Evolutionary conservation across 2,113 vertebrate genomes (phyloP).

Genomic region (Caranx ignobilis): DNA sequence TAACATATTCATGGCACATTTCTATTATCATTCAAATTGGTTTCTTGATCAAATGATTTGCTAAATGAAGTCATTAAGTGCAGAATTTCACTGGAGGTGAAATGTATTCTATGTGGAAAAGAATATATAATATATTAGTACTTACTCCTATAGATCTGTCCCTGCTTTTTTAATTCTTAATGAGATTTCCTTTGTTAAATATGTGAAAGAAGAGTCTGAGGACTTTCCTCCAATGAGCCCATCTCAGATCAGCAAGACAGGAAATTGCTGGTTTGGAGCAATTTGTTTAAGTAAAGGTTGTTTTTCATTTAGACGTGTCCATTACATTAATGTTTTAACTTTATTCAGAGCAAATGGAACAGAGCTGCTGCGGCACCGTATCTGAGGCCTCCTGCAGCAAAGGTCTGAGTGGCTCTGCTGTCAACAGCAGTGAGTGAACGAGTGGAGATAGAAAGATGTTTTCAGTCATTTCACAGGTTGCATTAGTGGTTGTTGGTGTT

Average conservation of each 20-base stretch:
- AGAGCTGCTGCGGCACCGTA: no score
- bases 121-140: background rate
- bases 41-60: constrained; percentile 63
- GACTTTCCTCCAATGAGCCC: background rate
- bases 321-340: background rate
- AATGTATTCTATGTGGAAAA: constrained; percentile 28
- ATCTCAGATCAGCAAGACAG: background rate
- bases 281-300: background rate
- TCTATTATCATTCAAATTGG: constrained; percentile 61
- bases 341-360: background rate
- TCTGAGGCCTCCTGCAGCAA: background rate
- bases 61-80: constrained; percentile 64
- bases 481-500: background rate
- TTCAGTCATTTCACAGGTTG: background rate
- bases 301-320: background rate
- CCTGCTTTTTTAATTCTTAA: background rate
- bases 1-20: constrained; percentile 58
- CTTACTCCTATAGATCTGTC: background rate
- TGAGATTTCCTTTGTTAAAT: background rate
- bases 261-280: background rate
- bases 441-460: background rate
- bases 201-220: background rate
- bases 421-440: background rate
- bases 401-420: background rate
- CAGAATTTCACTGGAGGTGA: constrained; percentile 34